Conservation (phyloP, 2,113 vertebrate genomes). For the Anarhynchus alexandrinus region DNA sequence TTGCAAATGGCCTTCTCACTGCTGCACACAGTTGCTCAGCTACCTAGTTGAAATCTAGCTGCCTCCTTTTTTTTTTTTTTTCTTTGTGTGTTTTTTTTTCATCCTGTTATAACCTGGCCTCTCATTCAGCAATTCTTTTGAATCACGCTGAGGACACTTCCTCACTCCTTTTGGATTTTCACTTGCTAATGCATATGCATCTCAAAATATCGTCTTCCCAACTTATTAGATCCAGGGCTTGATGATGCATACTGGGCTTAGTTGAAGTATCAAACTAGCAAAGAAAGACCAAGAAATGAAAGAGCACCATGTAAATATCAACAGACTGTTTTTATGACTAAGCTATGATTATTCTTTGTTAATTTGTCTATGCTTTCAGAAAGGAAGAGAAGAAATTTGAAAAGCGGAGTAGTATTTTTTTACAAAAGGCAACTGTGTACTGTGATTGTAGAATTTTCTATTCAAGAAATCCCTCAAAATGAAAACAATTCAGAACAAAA, state of each 20-base stretch:
- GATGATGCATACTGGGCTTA: not conserved
- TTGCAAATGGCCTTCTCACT: not conserved
- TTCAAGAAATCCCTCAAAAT: not conserved
- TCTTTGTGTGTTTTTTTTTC: not conserved
- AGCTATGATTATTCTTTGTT: not conserved
- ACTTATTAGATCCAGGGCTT: not conserved
- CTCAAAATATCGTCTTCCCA: not conserved
- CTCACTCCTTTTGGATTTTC: not conserved
- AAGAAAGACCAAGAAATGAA: not conserved
- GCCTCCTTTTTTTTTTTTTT: not conserved
- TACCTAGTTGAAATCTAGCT: not conserved
- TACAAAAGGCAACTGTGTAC: not conserved
- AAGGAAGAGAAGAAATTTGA: conserved; percentile 3
- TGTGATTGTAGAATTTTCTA: not conserved
- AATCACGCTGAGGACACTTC: not conserved
- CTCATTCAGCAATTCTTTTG: not conserved
- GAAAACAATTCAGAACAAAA: not conserved
- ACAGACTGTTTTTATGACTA: conserved; percentile 32
- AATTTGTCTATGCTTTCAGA: conserved; percentile 36
- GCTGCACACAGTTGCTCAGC: not conserved
- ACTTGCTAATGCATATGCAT: not conserved
- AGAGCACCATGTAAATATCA: conserved; percentile 4
- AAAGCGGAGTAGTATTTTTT: not conserved
- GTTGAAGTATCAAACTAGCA: not conserved
- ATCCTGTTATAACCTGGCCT: not conserved